A percentile compares a stretch with the other conserved stretches of the same genome.
Evolutionary conservation across 1,140 invertebrate species (phyloP).

Genomic region (Protaetia brevitarsis): DNA sequence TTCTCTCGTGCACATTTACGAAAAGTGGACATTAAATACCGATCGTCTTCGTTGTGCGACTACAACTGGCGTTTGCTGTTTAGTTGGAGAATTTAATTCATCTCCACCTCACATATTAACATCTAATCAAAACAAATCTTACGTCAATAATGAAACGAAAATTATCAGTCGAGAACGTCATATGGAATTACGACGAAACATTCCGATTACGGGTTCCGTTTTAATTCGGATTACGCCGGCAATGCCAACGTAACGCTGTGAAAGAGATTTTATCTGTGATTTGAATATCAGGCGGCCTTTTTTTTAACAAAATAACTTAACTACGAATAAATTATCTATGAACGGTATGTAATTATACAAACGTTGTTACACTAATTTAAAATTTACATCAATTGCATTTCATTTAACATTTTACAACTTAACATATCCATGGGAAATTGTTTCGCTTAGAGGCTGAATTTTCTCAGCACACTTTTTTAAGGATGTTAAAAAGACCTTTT

Average conservation of each 20-base stretch:
- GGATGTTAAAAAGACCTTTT: too few relatives aligned
- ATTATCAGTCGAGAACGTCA: not conserved
- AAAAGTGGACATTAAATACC: not conserved
- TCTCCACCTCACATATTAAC: not conserved
- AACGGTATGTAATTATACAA: too few relatives aligned
- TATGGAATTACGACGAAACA: not conserved
- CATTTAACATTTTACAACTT: too few relatives aligned
- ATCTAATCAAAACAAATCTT: constrained; percentile 10
- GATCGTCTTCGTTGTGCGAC: not conserved
- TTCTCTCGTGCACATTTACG: not conserved
- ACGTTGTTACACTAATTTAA: too few relatives aligned
- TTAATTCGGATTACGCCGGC: not conserved
- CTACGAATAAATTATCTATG: not conserved
- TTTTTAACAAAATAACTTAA: not conserved
- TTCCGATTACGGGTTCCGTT: not conserved
- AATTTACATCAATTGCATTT: too few relatives aligned
- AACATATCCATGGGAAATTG: too few relatives aligned
- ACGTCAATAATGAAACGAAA: constrained; percentile 11
- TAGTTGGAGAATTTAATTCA: not conserved
- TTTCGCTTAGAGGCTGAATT: too few relatives aligned
- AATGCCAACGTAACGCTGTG: not conserved
- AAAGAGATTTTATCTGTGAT: not conserved
- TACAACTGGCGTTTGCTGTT: not conserved
- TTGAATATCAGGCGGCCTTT: not conserved
- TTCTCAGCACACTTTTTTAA: too few relatives aligned